Percentiles rank a stretch among this genome's conserved stretches.
These are phyloP conservation scores for Rhea americana DNA, from an alignment of 2,113 vertebrate genomes.

Conservation along the genomic window DNA sequence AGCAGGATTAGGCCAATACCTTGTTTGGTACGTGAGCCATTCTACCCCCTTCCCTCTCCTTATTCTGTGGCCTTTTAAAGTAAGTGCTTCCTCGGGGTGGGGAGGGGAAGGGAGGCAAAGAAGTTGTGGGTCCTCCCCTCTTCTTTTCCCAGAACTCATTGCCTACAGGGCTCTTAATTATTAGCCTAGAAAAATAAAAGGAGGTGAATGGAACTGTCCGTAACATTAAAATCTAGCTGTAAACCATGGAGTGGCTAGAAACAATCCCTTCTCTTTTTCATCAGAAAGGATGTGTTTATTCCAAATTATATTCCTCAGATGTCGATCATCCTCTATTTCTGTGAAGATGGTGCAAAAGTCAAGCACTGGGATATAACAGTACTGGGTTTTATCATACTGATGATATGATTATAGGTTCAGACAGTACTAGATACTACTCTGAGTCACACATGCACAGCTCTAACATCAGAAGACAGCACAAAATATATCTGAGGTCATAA, in stretches of 20 bases:
- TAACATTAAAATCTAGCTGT: rapidly evolving
- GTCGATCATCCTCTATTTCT: neutral
- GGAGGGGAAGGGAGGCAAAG: too few relatives aligned
- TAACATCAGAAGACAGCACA: neutral
- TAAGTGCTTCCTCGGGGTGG: neutral
- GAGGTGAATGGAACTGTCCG: neutral
- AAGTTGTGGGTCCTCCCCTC: too few relatives aligned
- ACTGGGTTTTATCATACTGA: neutral
- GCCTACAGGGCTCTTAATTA: neutral
- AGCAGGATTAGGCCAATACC: neutral
- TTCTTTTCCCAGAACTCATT: neutral
- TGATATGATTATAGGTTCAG: neutral
- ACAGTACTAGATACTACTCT: neutral
- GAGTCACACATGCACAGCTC: neutral
- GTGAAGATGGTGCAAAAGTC: neutral
- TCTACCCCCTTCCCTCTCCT: neutral
- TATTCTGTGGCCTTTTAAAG: too few relatives aligned
- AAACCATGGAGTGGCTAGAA: neutral
- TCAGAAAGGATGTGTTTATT: neutral
- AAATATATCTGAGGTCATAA: neutral
- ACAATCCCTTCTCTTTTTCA: neutral
- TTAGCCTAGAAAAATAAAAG: neutral
- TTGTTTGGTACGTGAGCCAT: neutral
- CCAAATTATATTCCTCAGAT: neutral
- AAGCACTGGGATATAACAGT: neutral